Evolutionary conservation across 2,113 vertebrate genomes (phyloP).

Genomic region (Crotophaga sulcirostris): DNA sequence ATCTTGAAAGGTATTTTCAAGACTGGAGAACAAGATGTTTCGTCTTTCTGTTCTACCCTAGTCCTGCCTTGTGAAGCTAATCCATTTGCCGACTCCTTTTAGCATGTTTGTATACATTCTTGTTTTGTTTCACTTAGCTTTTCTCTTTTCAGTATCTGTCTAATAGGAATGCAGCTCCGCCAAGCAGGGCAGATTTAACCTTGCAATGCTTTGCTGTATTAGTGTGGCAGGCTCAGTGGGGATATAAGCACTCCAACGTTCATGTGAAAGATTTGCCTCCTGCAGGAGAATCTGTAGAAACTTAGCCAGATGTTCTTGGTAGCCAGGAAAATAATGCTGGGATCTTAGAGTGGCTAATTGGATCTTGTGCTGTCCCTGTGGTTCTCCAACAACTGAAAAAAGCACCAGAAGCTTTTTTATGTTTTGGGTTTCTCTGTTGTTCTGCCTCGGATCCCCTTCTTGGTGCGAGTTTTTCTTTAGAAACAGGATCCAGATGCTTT

Average conservation of each 20-base stretch:
- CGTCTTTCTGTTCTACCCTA: neutral
- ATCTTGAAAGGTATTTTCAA: conserved; percentile 22
- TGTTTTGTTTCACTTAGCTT: neutral
- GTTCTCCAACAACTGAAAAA: neutral
- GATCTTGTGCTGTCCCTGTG: neutral
- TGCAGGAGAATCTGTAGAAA: neutral
- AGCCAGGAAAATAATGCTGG: neutral
- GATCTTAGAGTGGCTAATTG: neutral
- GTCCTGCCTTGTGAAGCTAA: neutral
- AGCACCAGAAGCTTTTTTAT: neutral
- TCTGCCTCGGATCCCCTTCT: neutral
- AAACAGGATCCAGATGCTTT: neutral
- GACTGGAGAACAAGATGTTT: neutral
- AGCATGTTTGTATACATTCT: neutral
- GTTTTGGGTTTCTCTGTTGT: neutral
- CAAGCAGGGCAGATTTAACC: neutral
- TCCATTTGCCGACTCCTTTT: neutral
- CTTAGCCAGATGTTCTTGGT: neutral
- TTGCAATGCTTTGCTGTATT: neutral
- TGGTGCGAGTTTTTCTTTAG: neutral
- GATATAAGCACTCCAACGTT: neutral
- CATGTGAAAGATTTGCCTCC: neutral
- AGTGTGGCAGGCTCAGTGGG: neutral
- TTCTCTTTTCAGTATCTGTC: neutral
- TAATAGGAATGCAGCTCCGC: neutral